Base-by-base conservation (phyloP, 2,797 vertebrate species). In the Heteromormyrus szaboi region DNA sequence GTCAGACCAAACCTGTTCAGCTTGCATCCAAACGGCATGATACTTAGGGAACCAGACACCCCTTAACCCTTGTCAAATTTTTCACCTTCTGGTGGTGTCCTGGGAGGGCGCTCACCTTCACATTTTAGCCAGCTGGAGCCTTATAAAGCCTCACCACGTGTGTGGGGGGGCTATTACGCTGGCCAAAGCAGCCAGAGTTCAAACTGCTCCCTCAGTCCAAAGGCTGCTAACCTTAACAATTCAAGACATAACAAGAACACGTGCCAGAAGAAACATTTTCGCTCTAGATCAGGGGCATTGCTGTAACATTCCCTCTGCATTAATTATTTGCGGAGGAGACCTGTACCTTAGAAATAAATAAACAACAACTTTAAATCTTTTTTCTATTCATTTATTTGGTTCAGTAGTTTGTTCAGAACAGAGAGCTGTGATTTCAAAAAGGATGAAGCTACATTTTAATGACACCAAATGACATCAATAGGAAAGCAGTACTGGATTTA, bases 21-120 rank as follows among this genome's bases (percentile, higher is more conserved):
- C 54, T 88, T 56, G 22, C 79, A 44, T 76, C 51, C 68, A 88
- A 53, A 79, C 44, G 87, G 68, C 68, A 53, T 2, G 29, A 53
- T 76, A 25, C 33, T 56, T 72, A 22, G 33, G 51, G 68, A 50
- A 56, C 25, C 72, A 9, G 44, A 51, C 46, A 48, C 51, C 54
- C 14, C 33, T 17, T 44, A 41, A 59, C 12, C n/a, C n/a, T 44
- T 62, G 88, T 22, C 51, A 88, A 62, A 48, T 88, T 84, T 56
- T 88, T 88, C 88, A 88, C 88, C 22, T 50, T 84, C 79, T 62
- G 79, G 76, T 54, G 83, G 88, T 56, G 51, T 81, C 11, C 59
- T 62, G 59, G 22, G 8, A n/a, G 1, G 41, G 22, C 6, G 33
- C 41, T 88, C 72, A 46, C 88, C 25, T 76, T 44, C 54, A 37